phyloP scores from a whole-genome alignment of 37 sponge, comb jelly and placozoan genomes.

The Lycopodina hypogea region DNA sequence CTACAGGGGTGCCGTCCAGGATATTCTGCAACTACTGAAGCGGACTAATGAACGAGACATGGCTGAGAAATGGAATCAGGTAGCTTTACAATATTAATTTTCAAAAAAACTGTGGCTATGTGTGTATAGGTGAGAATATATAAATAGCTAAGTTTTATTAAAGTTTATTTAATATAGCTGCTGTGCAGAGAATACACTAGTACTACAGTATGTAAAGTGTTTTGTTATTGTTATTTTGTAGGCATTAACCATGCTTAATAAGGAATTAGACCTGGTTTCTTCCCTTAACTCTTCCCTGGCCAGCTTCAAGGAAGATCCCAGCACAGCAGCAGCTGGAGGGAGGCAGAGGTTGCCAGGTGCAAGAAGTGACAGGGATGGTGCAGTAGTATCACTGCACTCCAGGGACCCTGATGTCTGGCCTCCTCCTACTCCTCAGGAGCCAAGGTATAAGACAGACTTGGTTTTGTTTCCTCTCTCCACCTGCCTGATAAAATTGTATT shows the following conservation, averaged over 20 bases:
- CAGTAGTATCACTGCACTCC: neutral
- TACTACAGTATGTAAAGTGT: neutral
- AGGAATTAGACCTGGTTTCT: constrained; percentile 81
- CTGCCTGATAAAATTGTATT: too few relatives aligned
- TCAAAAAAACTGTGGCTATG: neutral
- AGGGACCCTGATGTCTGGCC: constrained; percentile 86
- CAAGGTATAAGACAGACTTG: constrained; percentile 44
- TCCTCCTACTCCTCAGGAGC: constrained; percentile 83
- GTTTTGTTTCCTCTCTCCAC: too few relatives aligned
- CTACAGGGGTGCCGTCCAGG: constrained; percentile 76
- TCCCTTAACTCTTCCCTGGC: constrained; percentile 64
- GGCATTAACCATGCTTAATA: constrained; percentile 64
- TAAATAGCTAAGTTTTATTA: too few relatives aligned
- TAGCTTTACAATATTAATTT: neutral
- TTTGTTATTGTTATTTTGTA: constrained; percentile 11
- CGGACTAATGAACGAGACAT: constrained; percentile 41
- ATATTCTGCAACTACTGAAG: constrained; percentile 58
- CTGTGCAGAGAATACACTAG: neutral
- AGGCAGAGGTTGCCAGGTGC: neutral
- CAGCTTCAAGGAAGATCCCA: constrained; percentile 81
- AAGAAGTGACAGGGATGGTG: neutral
- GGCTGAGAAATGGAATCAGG: constrained; percentile 80
- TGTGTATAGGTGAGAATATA: too few relatives aligned
- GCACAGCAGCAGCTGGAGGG: neutral
- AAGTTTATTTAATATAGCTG: too few relatives aligned